phyloP scores from a whole-genome alignment of 2,888 invertebrate species.

The Drosophila nigritarsus region DNA sequence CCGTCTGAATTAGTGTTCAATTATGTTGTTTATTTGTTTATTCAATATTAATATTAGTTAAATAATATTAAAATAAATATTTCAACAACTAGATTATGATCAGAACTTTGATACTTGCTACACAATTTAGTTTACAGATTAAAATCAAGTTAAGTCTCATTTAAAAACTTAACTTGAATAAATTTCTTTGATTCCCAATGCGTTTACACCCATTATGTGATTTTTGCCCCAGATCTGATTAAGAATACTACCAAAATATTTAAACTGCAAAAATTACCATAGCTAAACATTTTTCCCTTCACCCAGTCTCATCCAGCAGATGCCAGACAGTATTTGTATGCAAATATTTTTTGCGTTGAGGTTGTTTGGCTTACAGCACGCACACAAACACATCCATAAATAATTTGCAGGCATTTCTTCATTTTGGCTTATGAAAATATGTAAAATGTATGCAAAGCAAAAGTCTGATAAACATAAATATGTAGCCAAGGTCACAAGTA shows the following conservation, averaged over 20 bases:
- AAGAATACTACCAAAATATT: not conserved
- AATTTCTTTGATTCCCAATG: not conserved
- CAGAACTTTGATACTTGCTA: not conserved
- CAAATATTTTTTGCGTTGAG: constrained; percentile 20
- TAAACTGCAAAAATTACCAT: not conserved
- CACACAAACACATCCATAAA: not conserved
- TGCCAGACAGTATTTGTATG: constrained; percentile 5
- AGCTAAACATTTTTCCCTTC: not conserved
- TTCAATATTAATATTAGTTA: too few species aligned
- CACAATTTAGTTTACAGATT: too few species aligned
- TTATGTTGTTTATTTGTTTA: not conserved
- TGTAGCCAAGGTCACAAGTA: not conserved
- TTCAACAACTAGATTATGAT: not conserved
- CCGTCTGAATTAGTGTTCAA: not conserved
- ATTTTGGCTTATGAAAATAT: constrained; percentile 8
- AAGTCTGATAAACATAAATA: not conserved
- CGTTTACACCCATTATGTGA: not conserved
- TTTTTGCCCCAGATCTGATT: not conserved
- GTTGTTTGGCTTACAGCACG: constrained; percentile 3
- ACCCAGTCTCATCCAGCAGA: constrained; percentile 3
- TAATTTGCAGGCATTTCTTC: constrained; percentile 9
- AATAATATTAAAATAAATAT: not conserved
- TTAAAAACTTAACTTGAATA: not conserved
- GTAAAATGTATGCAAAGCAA: constrained; percentile 11
- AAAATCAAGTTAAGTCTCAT: not conserved